Conservation (phyloP, 2,797 vertebrate species). For the Gallinago nigripennis region DNA sequence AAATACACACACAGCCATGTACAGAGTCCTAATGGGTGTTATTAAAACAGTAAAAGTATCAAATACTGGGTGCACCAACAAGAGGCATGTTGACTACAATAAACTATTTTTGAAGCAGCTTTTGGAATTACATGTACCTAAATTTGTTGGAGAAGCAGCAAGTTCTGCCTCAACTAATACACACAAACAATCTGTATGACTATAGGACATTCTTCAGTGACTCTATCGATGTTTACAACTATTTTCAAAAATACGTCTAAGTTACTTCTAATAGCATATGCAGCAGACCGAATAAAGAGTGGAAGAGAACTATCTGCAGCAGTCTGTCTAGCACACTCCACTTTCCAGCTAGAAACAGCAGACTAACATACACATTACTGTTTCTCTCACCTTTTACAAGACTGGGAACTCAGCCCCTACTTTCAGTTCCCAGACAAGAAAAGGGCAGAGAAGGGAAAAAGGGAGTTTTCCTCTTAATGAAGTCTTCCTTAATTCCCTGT, state of each 20-base stretch:
- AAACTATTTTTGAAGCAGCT: not conserved
- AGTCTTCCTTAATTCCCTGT: not conserved
- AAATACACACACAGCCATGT: accelerated
- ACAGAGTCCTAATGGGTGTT: not conserved
- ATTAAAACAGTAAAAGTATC: not conserved
- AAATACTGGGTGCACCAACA: not conserved
- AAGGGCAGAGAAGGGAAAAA: not conserved
- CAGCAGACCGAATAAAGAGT: not conserved
- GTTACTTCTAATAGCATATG: not conserved
- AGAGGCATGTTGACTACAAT: not conserved
- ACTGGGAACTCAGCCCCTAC: not conserved
- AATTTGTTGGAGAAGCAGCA: not conserved
- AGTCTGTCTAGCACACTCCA: not conserved
- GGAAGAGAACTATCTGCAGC: not conserved
- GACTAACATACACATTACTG: not conserved
- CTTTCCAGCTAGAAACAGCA: not conserved
- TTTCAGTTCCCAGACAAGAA: not conserved
- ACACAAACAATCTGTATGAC: not conserved
- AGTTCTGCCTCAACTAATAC: not conserved
- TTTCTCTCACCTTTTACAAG: not conserved
- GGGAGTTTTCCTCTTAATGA: not conserved
- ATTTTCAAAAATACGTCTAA: not conserved
- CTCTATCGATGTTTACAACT: not conserved
- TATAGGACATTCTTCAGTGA: not conserved
- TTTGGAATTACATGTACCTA: not conserved